Conservation (phyloP, 2,797 vertebrate species). For the Octomys mimax region DNA sequence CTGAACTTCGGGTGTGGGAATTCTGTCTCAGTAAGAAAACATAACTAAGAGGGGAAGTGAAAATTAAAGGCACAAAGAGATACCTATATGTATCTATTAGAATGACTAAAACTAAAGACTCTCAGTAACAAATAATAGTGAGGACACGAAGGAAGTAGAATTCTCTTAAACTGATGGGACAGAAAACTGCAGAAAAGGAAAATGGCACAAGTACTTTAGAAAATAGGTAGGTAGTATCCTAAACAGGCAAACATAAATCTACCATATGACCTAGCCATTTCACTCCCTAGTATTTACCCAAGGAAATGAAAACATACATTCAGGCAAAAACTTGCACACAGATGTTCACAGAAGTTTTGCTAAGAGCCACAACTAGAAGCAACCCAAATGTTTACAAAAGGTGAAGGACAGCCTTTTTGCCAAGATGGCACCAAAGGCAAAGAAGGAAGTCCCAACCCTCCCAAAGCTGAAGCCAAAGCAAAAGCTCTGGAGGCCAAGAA, state of each 20-base stretch:
- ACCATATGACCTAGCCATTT: slow-evolving; percentile 5
- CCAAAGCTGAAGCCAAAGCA: no score
- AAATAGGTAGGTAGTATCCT: neutral
- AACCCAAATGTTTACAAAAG: neutral
- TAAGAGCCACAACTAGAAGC: neutral
- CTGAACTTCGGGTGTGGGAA: no score
- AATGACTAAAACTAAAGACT: slow-evolving; percentile 41
- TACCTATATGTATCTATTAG: neutral
- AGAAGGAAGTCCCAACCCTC: no score
- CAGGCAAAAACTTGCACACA: neutral
- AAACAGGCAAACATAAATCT: slow-evolving; percentile 25
- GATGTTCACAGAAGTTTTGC: neutral
- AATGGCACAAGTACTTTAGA: neutral
- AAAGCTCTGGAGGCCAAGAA: no score
- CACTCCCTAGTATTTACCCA: neutral
- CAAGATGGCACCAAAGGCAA: no score
- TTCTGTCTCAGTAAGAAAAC: no score
- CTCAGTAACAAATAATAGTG: neutral
- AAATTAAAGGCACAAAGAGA: slow-evolving; percentile 45
- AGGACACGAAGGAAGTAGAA: neutral
- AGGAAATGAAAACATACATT: neutral
- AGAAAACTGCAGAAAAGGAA: neutral
- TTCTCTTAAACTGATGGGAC: neutral
- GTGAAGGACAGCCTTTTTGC: neutral
- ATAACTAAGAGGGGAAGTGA: neutral